Evolutionary conservation across 1,140 invertebrate species (phyloP), one percentile per base, ranked within the genome.

Genomic region (Drosophila takahashii): DNA sequence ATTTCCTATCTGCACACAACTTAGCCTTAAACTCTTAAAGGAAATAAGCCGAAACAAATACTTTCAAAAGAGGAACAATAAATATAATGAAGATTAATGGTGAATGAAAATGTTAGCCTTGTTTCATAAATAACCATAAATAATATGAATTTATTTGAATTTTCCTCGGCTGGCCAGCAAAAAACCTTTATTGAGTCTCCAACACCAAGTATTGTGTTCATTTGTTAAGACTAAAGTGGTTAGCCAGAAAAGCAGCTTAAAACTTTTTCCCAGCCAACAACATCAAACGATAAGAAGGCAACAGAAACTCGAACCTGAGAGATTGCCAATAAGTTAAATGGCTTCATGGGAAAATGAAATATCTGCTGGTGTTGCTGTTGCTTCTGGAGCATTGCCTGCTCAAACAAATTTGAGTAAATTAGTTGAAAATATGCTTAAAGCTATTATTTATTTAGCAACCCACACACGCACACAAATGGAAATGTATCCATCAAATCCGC

Each of bases 41-140:
- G 34, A 47, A 11, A 2, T 13, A 34, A 18, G 1, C 3, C 9
- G 37, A 37, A 53, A 47, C 29, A 34, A 62, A 60, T 37, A 57
- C 48, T 75, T 83, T 42, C 22, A 15, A 54, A 70, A 48, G 51
- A 69, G 37, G 26, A 37, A 56, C 69, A 66, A 76, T 85, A 85
- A 75, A 53, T 66, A 79, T 81, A 79, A 87, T 87, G 36, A 83
- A 83, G 79, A 86, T 81, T 81, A 83, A 86, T 79, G 83, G 56
- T 11, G 5, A 59, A 52, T 72, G 45, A 37, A 66, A 41, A 47
- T 56, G 62, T 60, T 62, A 41, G 64, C 67, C 59, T 53, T 22
- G 58, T 11, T 57, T 41, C 62, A 50, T 62, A 52, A 52, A 51
- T 51, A 10, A 11, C 47, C 52, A 50, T 64, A 64, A 64, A 65